Percentiles rank a stretch among this genome's conserved stretches.
Conservation (phyloP, 2,113 vertebrate species). For the Rhegmatorhina hoffmannsi region DNA sequence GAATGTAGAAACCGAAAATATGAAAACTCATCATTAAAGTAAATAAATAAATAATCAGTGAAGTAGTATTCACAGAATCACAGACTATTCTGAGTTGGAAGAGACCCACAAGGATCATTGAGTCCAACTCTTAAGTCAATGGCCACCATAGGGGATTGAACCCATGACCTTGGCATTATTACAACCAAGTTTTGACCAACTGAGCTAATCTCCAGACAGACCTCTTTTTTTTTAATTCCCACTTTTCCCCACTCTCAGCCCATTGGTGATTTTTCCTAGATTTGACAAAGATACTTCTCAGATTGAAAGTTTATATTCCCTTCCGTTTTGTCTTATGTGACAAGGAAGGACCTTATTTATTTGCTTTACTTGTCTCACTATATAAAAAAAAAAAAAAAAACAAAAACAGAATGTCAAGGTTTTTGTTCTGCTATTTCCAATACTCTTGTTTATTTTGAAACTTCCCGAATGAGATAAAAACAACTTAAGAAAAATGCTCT, state of each 20-base stretch:
- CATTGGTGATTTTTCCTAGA: neutral
- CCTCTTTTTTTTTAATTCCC: neutral
- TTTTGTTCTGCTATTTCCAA: slow-evolving; percentile 2
- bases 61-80: neutral
- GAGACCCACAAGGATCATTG: no score
- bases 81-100: no score
- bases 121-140: no score
- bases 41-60: neutral
- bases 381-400: neutral
- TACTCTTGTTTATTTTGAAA: slow-evolving; percentile 40
- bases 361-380: neutral
- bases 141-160: no score
- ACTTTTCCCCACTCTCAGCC: neutral
- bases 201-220: no score
- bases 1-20: neutral
- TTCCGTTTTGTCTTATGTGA: neutral
- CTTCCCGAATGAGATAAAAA: slow-evolving; percentile 36
- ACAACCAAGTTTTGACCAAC: no score
- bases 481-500: slow-evolving; percentile 44
- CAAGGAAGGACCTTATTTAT: neutral
- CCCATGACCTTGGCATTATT: no score
- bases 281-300: neutral
- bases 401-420: neutral
- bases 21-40: neutral
- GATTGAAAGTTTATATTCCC: neutral